A percentile compares a stretch with the other conserved stretches of the same genome.
These are phyloP conservation scores for Novumbra hubbsi DNA, from an alignment of 2,797 vertebrate species.

Conservation along the genomic window DNA sequence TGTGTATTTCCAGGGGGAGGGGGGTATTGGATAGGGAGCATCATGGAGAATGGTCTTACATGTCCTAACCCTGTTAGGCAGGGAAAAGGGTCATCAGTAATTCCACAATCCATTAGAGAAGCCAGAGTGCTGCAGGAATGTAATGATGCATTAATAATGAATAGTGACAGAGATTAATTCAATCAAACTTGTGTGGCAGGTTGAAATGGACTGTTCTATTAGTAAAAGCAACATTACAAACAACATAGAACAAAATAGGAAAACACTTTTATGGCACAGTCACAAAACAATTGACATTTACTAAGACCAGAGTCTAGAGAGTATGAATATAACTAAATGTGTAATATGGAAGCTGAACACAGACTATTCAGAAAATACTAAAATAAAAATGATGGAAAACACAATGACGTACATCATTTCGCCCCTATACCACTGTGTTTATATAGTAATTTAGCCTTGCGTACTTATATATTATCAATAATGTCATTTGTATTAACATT, in stretches of 20 bases:
- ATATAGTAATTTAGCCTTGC: constrained; percentile 2
- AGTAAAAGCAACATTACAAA: background rate
- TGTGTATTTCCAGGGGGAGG: background rate
- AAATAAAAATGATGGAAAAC: background rate
- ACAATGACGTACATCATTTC: background rate
- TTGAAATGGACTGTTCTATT: background rate
- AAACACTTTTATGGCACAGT: background rate
- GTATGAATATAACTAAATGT: background rate
- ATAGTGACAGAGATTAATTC: background rate
- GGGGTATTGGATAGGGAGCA: too few relatives aligned
- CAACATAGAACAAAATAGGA: background rate
- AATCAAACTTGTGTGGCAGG: too few relatives aligned
- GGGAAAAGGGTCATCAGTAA: background rate
- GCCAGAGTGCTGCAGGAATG: background rate
- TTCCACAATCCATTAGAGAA: background rate
- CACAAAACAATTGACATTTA: background rate
- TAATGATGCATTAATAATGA: background rate
- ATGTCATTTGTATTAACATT: constrained; percentile 16
- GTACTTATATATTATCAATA: constrained; percentile 5
- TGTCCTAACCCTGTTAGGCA: background rate
- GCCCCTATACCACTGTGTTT: background rate
- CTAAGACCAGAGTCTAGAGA: background rate
- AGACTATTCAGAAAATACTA: background rate
- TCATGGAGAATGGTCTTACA: background rate
- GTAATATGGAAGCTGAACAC: background rate